Evolutionary conservation across 1,140 invertebrate genomes (phyloP), one percentile per base, ranked within the genome.

Genomic region (Neuroterus valhalla): DNA sequence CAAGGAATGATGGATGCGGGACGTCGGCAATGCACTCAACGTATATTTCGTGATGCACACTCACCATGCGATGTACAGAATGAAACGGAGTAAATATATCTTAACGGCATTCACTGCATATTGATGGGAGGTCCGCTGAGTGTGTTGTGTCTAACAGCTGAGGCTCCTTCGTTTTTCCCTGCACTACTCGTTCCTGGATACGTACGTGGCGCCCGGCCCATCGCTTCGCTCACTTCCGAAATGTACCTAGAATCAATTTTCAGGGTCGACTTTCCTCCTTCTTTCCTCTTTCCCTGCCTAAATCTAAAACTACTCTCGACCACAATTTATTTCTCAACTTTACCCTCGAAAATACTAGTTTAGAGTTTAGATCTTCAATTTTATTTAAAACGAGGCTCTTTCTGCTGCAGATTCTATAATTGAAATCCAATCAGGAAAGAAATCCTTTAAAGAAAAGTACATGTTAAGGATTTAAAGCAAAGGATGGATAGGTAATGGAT

Each of bases 61-160:
- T 70, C 76, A 76, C 69, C 74, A 15, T 68, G 67, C 68, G 81
- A 84, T 79, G 82, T 79, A 80, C 78, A 82, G 78, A 83, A 87
- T 80, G 82, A 81, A 85, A 83, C 82, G 79, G 74, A 79, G 82
- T 85, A 88, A 85, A 88, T 88, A 87, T 88, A 88, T 87, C 86
- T 88, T 87, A 85, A 88, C 85, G 83, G 84, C 83, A 79, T 88
- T 88, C 81, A 84, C 76, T 80, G 85, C 82, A 86, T 86, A 87
- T 87, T 87, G 86, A 87, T 87, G 85, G 86, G 86, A 88, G 85
- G 86, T 86, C 86, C 79, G 81, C 80, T 86, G 85, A 87, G 86
- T 88, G 86, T 88, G 86, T 88, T 88, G 85, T 88, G 86, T 88
- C 86, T 88, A 86, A 87, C 86, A 85, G 83, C n/a, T n/a, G n/a